Conservation (phyloP, 2,888 invertebrate species). For the Uropetala carovei region DNA sequence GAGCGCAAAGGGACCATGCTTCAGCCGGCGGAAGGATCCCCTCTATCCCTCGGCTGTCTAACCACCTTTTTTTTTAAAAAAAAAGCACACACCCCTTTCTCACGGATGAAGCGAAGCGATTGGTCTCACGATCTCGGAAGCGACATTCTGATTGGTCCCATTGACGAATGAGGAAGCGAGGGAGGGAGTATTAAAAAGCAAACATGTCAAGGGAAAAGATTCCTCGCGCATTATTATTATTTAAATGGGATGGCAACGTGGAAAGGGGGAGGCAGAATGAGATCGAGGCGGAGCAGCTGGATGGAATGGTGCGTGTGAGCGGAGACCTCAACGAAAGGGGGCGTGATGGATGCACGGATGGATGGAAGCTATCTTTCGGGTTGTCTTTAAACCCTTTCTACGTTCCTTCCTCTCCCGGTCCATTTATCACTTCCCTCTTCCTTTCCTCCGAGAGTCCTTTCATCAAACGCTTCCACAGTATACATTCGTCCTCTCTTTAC, state of each 20-base stretch:
- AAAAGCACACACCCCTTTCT: neutral
- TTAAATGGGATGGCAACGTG: neutral
- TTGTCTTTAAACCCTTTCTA: neutral
- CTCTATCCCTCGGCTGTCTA: neutral
- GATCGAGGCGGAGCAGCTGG: slow-evolving; percentile 2
- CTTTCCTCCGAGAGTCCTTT: too few relatives aligned
- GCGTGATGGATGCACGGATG: neutral
- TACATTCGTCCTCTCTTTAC: too few relatives aligned
- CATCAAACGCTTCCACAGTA: too few relatives aligned
- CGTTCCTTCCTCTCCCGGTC: too few relatives aligned
- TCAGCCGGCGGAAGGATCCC: neutral
- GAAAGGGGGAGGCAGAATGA: neutral
- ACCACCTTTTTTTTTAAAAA: neutral
- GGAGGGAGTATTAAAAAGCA: slow-evolving; percentile 9
- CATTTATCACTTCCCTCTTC: too few relatives aligned
- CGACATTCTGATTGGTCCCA: slow-evolving; percentile 17
- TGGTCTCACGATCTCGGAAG: slow-evolving; percentile 4
- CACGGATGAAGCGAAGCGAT: neutral
- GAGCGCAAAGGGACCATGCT: neutral
- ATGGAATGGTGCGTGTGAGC: neutral
- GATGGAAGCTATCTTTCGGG: neutral
- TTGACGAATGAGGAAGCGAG: neutral
- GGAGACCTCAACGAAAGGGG: neutral
- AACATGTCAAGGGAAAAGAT: slow-evolving; percentile 24
- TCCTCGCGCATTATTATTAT: neutral